Base-by-base conservation (phyloP, 2,113 vertebrate genomes). In the Glaucidium brasilianum region DNA sequence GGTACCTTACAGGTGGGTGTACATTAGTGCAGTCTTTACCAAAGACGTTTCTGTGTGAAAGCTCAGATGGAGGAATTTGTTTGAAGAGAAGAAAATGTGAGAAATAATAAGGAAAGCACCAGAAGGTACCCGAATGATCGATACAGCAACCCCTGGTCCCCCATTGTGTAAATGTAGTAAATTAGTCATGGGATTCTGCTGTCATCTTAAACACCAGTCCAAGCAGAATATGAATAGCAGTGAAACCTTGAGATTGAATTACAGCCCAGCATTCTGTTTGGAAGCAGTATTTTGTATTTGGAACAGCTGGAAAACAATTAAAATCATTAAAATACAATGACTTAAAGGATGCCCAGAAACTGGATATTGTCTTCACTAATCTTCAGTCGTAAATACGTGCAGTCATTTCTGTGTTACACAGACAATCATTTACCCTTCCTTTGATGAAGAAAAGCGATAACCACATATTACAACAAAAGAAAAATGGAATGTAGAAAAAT, bases 251-350 rank as follows among this genome's bases (percentile, higher is more conserved):
- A 96, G 35, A 60, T 63, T 92, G 53, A 97, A 96, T 97, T 96
- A 77, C 14, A 85, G 62, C 68, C 90, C 39, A 23, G 8, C 77
- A 12, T 76, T 77, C 56, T 72, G 64, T 85, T 88, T 62, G 71
- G 10, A 92, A 41, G 50, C 67, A 90, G 67, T 53, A 49, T 34
- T 69, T 93, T 89, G 85, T 90, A 90, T 92, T 89, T 90, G 77
- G 32, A 96, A 62, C 80, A 94, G 81, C 73, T 96, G 93, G 88
- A 95, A 96, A 92, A 92, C 92, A 95, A 92, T 96, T 94, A 47
- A 26, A 67, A 77, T 23, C 71, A 73, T 96, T 96, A 95, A 68
- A 83, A 94, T 45, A 66, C 88, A 78, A 80, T 71, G 86, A 94
- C 80, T 71, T 92, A 83, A 96, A 91, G 62, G 88, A 45, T 92